Base-by-base conservation (phyloP, 23 tunicate genomes). In the Aplidium turbinatum region DNA sequence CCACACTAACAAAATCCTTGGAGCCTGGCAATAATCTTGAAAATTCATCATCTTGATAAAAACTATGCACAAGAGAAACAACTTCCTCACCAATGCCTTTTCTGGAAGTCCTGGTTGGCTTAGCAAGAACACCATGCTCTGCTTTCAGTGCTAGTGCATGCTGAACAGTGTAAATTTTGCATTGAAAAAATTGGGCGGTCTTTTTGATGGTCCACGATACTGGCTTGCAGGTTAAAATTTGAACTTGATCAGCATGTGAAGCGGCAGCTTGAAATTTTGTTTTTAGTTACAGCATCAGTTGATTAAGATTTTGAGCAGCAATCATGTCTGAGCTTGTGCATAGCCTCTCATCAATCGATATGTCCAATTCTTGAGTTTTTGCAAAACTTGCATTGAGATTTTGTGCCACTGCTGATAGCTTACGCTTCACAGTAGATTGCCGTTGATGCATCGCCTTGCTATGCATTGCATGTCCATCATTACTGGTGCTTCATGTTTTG, bases 41-140 rank as follows among this genome's bases (percentile, higher is more conserved):
- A 71, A 50, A 50, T 50, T 71, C 64, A 71, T 71, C 64, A 71
- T 50, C 77, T 50, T 31, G 22, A 50, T 71, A 71, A 52, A 71
- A 71, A 26, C 28, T 4, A 71, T 35, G 50, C 28, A 65, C 48
- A 22, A 65, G 50, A 35, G 72, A 65, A 7, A 13, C 50, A 35
- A 36, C 23, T 3, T 35, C 50, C 22, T 65, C 31, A 65, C 6
- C 50, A 38, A 65, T 38, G 18, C 72, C 72, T 35, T 18, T 35
- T 65, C 72, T 65, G 72, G 50, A 7, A 35, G 25, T 50, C 18
- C 50, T 23, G 4, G 50, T 35, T 65, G 72, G 50, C 26, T 16
- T 35, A 36, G 72, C 48, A 35, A 65, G 72, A 6, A 65, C 50
- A 35, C 50, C 50, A 65, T 35, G 11, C 24, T 65, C 24, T 35